Percentiles rank a stretch among this genome's conserved stretches.
phyloP scores from a whole-genome alignment of 2,113 vertebrate species.

The Pavo muticus region DNA sequence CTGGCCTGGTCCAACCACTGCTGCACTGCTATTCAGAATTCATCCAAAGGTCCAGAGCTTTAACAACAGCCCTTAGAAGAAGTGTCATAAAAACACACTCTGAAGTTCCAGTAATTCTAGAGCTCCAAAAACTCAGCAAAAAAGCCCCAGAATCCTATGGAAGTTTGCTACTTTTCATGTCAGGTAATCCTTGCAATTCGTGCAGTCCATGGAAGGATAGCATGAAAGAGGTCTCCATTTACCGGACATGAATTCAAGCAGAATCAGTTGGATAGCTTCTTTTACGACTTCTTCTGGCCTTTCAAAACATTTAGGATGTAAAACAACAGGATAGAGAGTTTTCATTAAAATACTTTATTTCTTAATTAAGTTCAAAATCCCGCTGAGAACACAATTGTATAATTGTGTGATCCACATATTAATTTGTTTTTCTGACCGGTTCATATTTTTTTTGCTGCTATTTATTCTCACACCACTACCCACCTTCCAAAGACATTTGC shows the following conservation, averaged over 20 bases:
- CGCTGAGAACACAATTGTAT: background rate
- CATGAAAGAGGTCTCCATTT: background rate
- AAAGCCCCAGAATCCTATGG: background rate
- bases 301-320: background rate
- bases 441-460: background rate
- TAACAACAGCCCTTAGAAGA: background rate
- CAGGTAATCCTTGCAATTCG: background rate
- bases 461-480: background rate
- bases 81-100: background rate
- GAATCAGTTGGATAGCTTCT: background rate
- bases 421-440: background rate
- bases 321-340: background rate
- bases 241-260: background rate
- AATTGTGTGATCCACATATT: background rate
- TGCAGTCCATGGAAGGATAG: background rate
- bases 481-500: background rate
- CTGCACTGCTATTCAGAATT: background rate
- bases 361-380: background rate
- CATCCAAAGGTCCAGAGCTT: rapidly evolving
- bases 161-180: background rate
- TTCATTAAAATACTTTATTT: background rate
- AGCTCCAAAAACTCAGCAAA: background rate
- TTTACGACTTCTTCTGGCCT: background rate
- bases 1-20: background rate
- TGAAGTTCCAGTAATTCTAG: background rate